Conservation (phyloP, 2,888 invertebrate species). For the Chrysodeixis includens region DNA sequence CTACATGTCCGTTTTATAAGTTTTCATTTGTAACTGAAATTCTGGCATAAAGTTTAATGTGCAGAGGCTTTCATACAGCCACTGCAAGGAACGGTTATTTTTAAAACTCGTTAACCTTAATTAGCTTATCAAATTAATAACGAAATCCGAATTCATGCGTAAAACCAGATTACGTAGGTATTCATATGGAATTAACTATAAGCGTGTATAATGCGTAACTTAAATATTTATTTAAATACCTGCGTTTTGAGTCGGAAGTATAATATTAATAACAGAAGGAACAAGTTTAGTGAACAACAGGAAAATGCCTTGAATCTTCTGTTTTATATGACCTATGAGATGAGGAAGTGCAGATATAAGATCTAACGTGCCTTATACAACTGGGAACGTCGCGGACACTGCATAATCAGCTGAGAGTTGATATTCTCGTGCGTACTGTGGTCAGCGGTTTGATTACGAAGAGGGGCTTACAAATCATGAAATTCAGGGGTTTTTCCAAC, state of each 20-base stretch:
- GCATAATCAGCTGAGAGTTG: background rate
- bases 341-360: conserved; percentile 47
- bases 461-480: too few relatives aligned
- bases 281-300: conserved; percentile 46
- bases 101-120: background rate
- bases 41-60: too few relatives aligned
- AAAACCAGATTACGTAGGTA: background rate
- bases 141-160: background rate
- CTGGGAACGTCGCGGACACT: conserved; percentile 7
- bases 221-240: too few relatives aligned
- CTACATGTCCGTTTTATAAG: too few relatives aligned
- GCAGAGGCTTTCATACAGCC: background rate
- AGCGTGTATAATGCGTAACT: background rate
- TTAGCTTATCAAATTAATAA: background rate
- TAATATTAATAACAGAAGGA: conserved; percentile 31
- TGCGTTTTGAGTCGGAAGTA: background rate
- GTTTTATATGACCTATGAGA: conserved; percentile 40
- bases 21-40: too few relatives aligned
- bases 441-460: too few relatives aligned
- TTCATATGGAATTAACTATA: background rate
- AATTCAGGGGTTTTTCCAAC: too few relatives aligned
- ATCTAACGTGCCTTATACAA: conserved; percentile 33
- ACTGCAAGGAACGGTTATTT: background rate
- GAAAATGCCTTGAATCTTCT: conserved; percentile 52
- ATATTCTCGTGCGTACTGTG: too few relatives aligned